Conservation (phyloP, 2,797 vertebrate genomes). For the Melanitta fusca region DNA sequence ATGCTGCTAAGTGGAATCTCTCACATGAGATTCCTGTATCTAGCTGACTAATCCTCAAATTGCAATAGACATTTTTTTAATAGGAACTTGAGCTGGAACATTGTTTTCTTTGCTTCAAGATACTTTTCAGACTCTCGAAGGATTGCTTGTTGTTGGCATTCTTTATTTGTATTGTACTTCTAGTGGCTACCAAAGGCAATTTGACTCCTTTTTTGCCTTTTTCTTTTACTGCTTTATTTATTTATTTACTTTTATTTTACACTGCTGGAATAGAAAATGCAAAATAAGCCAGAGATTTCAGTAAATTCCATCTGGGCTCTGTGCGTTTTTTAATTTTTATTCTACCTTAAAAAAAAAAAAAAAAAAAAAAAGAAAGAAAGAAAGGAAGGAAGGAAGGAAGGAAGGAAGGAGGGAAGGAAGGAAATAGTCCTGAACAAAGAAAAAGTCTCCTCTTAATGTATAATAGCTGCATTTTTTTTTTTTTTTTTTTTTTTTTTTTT, state of each 20-base stretch:
- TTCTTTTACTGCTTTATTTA: neutral
- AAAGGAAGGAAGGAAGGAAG: rapidly evolving
- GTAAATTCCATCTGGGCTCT: neutral
- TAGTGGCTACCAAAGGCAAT: neutral
- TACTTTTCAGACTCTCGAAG: neutral
- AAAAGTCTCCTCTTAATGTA: neutral
- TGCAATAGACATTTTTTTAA: neutral
- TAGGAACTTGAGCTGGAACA: neutral
- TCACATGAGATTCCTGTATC: neutral
- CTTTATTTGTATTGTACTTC: conserved; percentile 8
- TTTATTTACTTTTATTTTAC: neutral
- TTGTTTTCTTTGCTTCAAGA: neutral
- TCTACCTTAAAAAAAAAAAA: neutral
- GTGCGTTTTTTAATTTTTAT: neutral
- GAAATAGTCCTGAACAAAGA: neutral
- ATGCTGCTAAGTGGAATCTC: neutral
- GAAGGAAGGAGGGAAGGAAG: rapidly evolving
- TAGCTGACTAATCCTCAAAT: neutral
- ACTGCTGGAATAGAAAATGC: neutral
- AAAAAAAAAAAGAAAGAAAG: rapidly evolving
- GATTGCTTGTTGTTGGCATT: neutral
- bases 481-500: neutral
- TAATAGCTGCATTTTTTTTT: neutral
- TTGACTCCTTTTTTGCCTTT: neutral
- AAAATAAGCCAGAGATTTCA: conserved; percentile 17